Conservation (phyloP, 2,113 vertebrate genomes). For the Burhinus bistriatus region DNA sequence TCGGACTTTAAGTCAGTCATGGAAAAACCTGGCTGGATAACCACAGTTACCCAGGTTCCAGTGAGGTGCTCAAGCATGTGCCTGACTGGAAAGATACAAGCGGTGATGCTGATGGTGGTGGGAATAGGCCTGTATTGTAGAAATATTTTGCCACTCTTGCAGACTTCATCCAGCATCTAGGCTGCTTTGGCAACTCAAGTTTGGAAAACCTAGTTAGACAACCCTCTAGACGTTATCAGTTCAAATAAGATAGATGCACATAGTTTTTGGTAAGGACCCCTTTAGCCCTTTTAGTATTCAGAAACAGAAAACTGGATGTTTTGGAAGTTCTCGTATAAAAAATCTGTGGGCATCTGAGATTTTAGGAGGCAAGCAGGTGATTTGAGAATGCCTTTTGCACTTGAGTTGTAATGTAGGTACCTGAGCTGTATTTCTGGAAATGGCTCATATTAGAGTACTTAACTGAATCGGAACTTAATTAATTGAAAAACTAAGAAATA, state of each 20-base stretch:
- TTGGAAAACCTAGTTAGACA: background rate
- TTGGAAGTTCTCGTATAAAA: background rate
- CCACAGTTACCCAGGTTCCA: background rate
- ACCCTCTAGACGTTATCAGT: background rate
- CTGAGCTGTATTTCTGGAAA: background rate
- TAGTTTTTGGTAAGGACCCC: background rate
- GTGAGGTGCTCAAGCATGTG: background rate
- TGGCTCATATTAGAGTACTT: background rate
- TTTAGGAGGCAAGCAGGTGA: background rate
- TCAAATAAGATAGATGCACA: background rate
- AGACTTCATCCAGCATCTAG: background rate
- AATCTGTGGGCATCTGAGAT: background rate
- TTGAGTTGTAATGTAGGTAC: background rate
- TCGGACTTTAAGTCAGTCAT: background rate
- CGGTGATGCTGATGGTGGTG: fast-evolving
- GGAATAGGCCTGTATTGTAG: background rate
- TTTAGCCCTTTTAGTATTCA: background rate
- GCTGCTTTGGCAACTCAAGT: background rate
- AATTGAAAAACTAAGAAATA: background rate
- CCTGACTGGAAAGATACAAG: background rate
- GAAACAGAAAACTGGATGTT: background rate
- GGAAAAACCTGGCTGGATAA: background rate
- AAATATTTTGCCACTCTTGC: fast-evolving
- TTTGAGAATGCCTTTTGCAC: background rate
- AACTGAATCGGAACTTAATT: background rate